Percentiles rank a stretch among this genome's conserved stretches.
phyloP scores from a whole-genome alignment of 2,888 invertebrate species.

The Tetropium fuscum region DNA sequence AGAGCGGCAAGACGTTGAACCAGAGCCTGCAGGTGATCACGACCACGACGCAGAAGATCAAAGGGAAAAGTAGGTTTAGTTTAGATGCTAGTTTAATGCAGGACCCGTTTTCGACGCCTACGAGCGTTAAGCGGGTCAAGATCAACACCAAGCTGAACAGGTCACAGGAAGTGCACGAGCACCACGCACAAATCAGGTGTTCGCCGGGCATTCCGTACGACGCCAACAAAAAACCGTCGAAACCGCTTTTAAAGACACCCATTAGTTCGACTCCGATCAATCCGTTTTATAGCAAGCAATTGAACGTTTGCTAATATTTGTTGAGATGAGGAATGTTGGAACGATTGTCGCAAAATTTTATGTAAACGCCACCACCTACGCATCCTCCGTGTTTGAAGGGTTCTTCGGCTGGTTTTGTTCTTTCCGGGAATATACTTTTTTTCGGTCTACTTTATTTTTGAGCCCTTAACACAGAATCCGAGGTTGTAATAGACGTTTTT shows the following conservation, averaged over 20 bases:
- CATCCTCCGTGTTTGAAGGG: too few species aligned
- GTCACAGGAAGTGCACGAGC: slow-evolving; percentile 80
- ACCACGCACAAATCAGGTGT: slow-evolving; percentile 75
- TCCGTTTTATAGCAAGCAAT: slow-evolving; percentile 73
- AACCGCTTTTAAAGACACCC: slow-evolving; percentile 79
- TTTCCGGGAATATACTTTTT: too few species aligned
- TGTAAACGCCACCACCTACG: too few species aligned
- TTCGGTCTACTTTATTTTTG: too few species aligned
- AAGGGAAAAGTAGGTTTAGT: slow-evolving; percentile 41
- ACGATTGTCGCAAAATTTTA: too few species aligned
- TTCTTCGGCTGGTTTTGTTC: too few species aligned
- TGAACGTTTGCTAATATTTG: slow-evolving; percentile 23
- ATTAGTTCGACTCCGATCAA: slow-evolving; percentile 77
- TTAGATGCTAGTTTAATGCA: slow-evolving; percentile 47
- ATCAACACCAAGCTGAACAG: slow-evolving; percentile 78
- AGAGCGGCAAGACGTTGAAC: slow-evolving; percentile 32
- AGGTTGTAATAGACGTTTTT: too few species aligned
- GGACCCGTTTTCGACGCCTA: slow-evolving; percentile 36
- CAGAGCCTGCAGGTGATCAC: slow-evolving; percentile 35
- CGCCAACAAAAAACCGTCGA: slow-evolving; percentile 74
- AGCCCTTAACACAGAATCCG: too few species aligned
- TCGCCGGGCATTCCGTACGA: slow-evolving; percentile 85
- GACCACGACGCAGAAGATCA: slow-evolving; percentile 37
- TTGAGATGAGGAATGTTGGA: background rate
- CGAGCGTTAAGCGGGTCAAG: slow-evolving; percentile 75